Evolutionary conservation across 2,888 invertebrate species (phyloP).

Genomic region (Thera britannica): DNA sequence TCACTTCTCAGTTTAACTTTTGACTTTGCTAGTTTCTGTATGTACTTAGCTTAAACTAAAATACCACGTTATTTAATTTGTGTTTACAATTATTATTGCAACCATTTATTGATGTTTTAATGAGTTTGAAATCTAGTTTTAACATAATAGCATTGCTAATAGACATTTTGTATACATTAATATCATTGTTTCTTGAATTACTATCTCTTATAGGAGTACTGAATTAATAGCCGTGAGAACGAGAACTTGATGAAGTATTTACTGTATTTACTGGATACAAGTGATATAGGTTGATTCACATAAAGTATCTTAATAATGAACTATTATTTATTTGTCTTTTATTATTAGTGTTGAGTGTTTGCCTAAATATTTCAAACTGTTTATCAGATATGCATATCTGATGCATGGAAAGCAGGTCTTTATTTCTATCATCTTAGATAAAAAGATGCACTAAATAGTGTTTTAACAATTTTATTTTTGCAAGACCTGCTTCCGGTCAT

Average conservation of each 20-base stretch:
- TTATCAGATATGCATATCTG: too few species aligned
- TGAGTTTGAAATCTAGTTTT: constrained; percentile 11
- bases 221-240: constrained; percentile 27
- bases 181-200: constrained; percentile 20
- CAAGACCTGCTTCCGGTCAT: too few species aligned
- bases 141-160: constrained; percentile 19
- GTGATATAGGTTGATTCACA: constrained; percentile 3
- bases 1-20: too few species aligned
- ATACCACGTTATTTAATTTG: neutral
- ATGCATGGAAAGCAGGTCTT: too few species aligned
- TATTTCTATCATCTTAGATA: too few species aligned
- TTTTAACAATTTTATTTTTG: too few species aligned
- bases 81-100: neutral
- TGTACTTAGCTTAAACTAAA: neutral
- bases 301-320: neutral
- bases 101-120: constrained; percentile 6
- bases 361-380: too few species aligned
- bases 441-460: too few species aligned
- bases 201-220: constrained; percentile 20
- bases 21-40: too few species aligned
- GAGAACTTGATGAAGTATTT: constrained; percentile 25
- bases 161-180: constrained; percentile 25
- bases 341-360: too few species aligned
- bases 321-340: neutral
- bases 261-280: constrained; percentile 12